These are phyloP conservation scores for Drosophila nigritarsus DNA, from an alignment of 2,888 invertebrate species.

Conservation along the genomic window DNA sequence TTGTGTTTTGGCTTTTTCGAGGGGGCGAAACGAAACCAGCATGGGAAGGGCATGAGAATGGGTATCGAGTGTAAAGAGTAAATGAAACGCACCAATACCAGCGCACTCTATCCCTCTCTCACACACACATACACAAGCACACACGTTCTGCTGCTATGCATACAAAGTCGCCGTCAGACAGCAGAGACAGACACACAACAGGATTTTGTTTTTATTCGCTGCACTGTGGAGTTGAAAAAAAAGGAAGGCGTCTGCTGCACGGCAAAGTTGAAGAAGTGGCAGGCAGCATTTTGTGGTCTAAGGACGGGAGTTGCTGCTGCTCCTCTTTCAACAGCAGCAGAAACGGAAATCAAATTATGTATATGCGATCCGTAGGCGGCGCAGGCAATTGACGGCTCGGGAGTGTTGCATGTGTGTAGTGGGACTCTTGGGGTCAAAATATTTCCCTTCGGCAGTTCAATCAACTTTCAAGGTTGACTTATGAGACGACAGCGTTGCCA, in stretches of 20 bases:
- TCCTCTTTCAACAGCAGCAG: conserved; percentile 35
- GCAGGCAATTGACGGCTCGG: conserved; percentile 47
- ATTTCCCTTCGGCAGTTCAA: conserved; percentile 68
- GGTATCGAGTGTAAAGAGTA: conserved; percentile 31
- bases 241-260: conserved; percentile 23
- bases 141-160: conserved; percentile 30
- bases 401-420: conserved; percentile 15
- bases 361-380: conserved; percentile 47
- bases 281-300: conserved; percentile 24
- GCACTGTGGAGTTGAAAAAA: conserved; percentile 23
- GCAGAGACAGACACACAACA: conserved; percentile 60
- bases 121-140: conserved; percentile 17
- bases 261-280: conserved; percentile 13
- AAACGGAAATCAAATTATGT: conserved; percentile 72
- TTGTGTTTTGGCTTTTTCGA: conserved; percentile 71
- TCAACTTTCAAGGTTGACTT: conserved; percentile 76
- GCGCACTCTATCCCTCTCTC: conserved; percentile 4
- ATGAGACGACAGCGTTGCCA: conserved; percentile 16
- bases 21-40: conserved; percentile 57
- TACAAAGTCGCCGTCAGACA: conserved; percentile 55
- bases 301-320: conserved; percentile 35
- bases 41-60: conserved; percentile 42
- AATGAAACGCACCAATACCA: conserved; percentile 61
- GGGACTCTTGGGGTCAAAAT: conserved; percentile 68
- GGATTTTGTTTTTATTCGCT: conserved; percentile 64